Base-by-base conservation (phyloP, 2,113 vertebrate genomes). In the Oreochromis aureus region DNA sequence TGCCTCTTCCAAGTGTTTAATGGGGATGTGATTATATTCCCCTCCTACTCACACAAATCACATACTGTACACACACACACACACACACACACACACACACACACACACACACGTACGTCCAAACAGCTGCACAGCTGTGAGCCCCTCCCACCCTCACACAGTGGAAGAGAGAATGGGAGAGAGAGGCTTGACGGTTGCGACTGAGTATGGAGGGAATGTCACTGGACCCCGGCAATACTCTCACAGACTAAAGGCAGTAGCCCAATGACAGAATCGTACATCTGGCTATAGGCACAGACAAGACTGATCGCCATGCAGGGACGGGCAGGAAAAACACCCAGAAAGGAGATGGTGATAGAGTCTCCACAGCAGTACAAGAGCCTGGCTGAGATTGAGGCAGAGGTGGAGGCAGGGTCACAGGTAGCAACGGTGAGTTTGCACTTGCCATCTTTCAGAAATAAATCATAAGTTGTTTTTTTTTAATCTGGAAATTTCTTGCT, bases 331-430 rank as follows among this genome's bases (percentile, higher is more conserved):
- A 96, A 97, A 95, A 96, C 87, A 93, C 92, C 94, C 58, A 98
- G 96, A 86, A 98, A 97, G 93, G 98, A 98, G 85, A 95, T 98
- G 95, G 80, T 96, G 94, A 96, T 97, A 73, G 98, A 98, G 90
- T 97, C 96, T 44, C 96, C 96, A 0, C 96, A 97, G 90, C 97
- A 97, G 90, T 92, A 95, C 91, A 97, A 94, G 90, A 97, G 96
- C 94, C 93, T 96, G 91, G 94, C 96, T 84, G 96, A 96, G 89
- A 96, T 95, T 36, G 98, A 98, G 88, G 91, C 80, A 53, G 97
- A 98, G 86, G 93, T 86, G 2, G 98, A 98, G 80, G 92, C 91
- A 81, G 93, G 93, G n/a, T 93, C 94, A 73, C 95, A 92, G 16
- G 95, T 94, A 91, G 86, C 95, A 63, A 95, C 46, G 98, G 98